These are phyloP conservation scores for Morus bassanus DNA, from an alignment of 2,797 vertebrate genomes.

Conservation along the genomic window DNA sequence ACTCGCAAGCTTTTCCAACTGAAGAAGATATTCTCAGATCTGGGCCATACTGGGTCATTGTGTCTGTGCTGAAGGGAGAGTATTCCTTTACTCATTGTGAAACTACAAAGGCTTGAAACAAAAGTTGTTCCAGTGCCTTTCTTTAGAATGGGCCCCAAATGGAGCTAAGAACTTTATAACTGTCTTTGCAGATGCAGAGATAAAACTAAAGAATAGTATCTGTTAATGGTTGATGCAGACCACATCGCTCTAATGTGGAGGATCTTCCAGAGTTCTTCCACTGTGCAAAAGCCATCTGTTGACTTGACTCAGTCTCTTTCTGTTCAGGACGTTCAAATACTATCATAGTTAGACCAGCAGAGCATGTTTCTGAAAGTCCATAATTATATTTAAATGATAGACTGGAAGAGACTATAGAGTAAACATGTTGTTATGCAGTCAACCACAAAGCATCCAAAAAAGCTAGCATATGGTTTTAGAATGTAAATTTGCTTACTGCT, in stretches of 20 bases:
- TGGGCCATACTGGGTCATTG: background rate
- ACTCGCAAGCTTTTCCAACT: background rate
- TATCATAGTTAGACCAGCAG: background rate
- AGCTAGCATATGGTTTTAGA: background rate
- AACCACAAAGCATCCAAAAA: background rate
- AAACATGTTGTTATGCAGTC: background rate
- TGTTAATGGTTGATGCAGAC: background rate
- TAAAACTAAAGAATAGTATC: background rate
- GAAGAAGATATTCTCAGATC: background rate
- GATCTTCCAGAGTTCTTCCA: background rate
- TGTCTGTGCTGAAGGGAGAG: background rate
- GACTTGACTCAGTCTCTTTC: background rate
- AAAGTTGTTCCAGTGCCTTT: background rate
- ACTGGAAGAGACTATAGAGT: background rate
- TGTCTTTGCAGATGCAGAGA: background rate
- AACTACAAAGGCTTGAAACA: background rate
- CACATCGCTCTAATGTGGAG: background rate
- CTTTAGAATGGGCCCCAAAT: background rate
- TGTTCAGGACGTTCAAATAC: background rate
- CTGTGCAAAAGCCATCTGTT: background rate
- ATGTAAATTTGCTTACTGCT: background rate
- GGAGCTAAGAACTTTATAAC: background rate
- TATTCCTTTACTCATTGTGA: background rate
- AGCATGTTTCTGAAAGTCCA: background rate
- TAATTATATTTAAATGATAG: constrained; percentile 47